phyloP scores from a whole-genome alignment of 92 coral and sea anemone species.

The Phenganax stokvisi region DNA sequence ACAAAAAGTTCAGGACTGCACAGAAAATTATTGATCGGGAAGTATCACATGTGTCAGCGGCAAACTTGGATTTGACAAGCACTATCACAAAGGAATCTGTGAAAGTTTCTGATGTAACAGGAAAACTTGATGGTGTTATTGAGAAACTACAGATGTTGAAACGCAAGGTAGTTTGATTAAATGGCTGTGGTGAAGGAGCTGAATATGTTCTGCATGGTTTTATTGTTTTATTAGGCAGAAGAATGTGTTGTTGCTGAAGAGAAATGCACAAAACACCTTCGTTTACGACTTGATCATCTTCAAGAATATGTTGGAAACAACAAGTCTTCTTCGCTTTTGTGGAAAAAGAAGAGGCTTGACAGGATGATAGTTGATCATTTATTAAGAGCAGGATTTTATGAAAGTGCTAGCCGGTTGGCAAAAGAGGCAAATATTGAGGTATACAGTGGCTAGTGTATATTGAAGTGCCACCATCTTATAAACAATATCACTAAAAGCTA shows the following conservation, averaged over 20 bases:
- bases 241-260: conserved; percentile 92
- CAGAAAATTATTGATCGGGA: conserved; percentile 97
- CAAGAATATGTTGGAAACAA: conserved; percentile 85
- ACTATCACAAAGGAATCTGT: conserved; percentile 62
- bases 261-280: conserved; percentile 75
- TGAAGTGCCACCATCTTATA: neutral
- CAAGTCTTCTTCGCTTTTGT: conserved; percentile 73
- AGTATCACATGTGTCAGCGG: conserved; percentile 78
- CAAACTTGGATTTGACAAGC: conserved; percentile 70
- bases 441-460: neutral
- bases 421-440: conserved; percentile 90
- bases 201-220: neutral
- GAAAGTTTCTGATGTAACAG: conserved; percentile 73
- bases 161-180: conserved; percentile 60
- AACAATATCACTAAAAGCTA: neutral
- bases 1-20: conserved; percentile 90
- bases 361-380: conserved; percentile 96
- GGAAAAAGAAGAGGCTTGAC: conserved; percentile 95
- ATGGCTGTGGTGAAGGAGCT: neutral
- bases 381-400: conserved; percentile 83
- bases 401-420: conserved; percentile 82
- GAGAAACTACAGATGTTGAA: conserved; percentile 79
- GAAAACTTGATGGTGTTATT: conserved; percentile 83
- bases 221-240: conserved; percentile 60
- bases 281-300: conserved; percentile 81